phyloP scores from a whole-genome alignment of 2,797 vertebrate species.

The Brachymystax lenok region DNA sequence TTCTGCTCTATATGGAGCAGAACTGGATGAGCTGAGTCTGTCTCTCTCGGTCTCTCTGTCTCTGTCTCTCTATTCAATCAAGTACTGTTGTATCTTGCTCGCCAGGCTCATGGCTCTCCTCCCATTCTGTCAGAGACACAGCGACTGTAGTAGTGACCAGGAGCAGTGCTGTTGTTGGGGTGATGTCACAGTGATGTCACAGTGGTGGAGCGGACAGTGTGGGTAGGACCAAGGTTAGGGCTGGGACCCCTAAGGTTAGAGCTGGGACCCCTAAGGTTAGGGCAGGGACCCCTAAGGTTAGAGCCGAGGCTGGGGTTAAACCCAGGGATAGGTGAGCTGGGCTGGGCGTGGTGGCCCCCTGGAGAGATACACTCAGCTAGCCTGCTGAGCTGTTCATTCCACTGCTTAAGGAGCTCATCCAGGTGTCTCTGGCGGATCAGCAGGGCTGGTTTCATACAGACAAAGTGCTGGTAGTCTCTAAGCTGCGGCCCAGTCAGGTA shows the following conservation, averaged over 20 bases:
- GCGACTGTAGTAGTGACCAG: not conserved
- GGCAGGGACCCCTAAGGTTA: not conserved
- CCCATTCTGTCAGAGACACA: not conserved
- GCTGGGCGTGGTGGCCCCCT: slow-evolving; percentile 8
- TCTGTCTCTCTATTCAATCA: no score
- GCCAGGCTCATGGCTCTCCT: no score
- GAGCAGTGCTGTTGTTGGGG: not conserved
- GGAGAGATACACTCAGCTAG: slow-evolving; percentile 82
- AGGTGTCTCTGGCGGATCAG: slow-evolving; percentile 91
- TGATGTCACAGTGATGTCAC: slow-evolving; percentile 82
- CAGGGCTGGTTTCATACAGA: slow-evolving; percentile 87
- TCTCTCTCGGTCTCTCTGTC: no score
- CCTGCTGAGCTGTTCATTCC: slow-evolving; percentile 85
- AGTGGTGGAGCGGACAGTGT: slow-evolving; percentile 47
- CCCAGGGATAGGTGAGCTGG: not conserved
- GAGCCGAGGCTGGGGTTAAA: not conserved
- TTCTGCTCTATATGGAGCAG: no score
- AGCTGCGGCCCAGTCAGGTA: slow-evolving; percentile 84
- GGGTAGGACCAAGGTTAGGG: slow-evolving; percentile 20
- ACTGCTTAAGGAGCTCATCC: slow-evolving; percentile 88
- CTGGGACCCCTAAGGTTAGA: no score
- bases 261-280: no score
- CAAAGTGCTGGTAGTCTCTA: slow-evolving; percentile 84
- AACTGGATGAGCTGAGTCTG: no score
- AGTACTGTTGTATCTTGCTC: no score